Base-by-base conservation (phyloP, 1,140 invertebrate genomes). In the Tetramorium alpestre region DNA sequence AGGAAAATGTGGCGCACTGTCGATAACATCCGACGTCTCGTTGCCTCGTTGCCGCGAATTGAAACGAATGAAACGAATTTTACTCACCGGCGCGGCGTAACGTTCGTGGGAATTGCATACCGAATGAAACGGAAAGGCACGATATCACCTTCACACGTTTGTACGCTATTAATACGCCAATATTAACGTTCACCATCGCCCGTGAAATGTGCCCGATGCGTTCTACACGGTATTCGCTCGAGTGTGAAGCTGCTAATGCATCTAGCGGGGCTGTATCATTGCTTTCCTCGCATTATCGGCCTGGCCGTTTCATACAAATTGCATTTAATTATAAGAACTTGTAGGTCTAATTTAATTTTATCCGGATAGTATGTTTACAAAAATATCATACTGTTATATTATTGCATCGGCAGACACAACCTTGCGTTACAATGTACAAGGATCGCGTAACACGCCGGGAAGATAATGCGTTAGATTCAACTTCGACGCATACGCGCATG, bases 171-270 rank as follows among this genome's bases (percentile, higher is more conserved):
- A 80, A 54, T 69, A 7, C 41, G 58, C 25, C 41, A 22, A 80
- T 70, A 80, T 80, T 70, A 80, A 77, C 56, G 62, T 33, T 67
- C 18, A 25, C 25, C 44, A 33, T 11, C 28, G 18, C 28, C 64
- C 58, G 2, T 70, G 28, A 64, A 51, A 38, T 28, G 51, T 18
- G 67, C 56, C 51, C 33, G 73, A 67, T 67, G 86, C 67, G 25
- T 87, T 88, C 47, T 60, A 33, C 73, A n/a, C 28, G 16, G 47
- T 80, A 49, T 67, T 47, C 28, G 47, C 77, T 38, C 44, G 44
- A 54, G 62, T 51, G 13, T 49, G 58, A 28, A 67, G 18, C 56
- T 56, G n/a, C n/a, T 64, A 64, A 64, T 77, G 56, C 25, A 33
- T 64, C 41, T 28, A 25, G 56, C 13, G 11, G 16, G 16, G 11